Base-by-base conservation (phyloP, 2,113 vertebrate species). In the Sinocyclocheilus maitianheensis region DNA sequence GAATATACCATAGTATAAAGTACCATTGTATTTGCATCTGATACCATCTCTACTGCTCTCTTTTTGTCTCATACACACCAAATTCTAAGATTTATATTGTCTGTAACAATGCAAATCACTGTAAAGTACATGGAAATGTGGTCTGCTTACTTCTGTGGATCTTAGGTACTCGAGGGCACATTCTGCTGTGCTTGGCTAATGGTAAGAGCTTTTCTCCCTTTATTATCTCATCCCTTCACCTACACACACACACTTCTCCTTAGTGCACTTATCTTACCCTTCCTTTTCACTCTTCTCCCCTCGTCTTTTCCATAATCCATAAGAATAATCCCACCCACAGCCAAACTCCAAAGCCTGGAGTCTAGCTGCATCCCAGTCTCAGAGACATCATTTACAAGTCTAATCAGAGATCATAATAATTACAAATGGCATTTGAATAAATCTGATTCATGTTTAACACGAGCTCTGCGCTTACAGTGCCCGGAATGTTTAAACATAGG, bases 381-480 rank as follows among this genome's bases (percentile, higher is more conserved):
- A 22, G 46, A 72, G 26, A 69, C 65, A 55, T 83, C 26, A 83
- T 83, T 72, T 83, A 72, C 81, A 83, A 83, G 65, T 83, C 81
- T 83, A 83, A 83, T 83, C 65, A 83, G 81, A 83, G 81, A 83
- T 83, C 81, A 83, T 53, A 48, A 83, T 83, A 83, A 83, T 83
- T 83, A 83, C 81, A 37, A 72, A 83, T 83, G 65, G 81, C 81
- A 83, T 72, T 83, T 83, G 30, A 83, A 83, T 83, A 83, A 83
- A 83, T 83, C 81, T 83, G 81, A 83, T 83, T 83, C 72, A 83
- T 83, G 81, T 83, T 83, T 83, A 83, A 83, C 81, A 83, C 46
- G 48, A 83, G 65, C 65, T 69, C 65, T 13, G 81, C 5, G 63
- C 81, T 83, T 55, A 48, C 81, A 26, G 79, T 83, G 65, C 81